A percentile compares a stretch with the other conserved stretches of the same genome.
Evolutionary conservation across 2,888 invertebrate genomes (phyloP).

Genomic region (Tubulanus polymorphus): DNA sequence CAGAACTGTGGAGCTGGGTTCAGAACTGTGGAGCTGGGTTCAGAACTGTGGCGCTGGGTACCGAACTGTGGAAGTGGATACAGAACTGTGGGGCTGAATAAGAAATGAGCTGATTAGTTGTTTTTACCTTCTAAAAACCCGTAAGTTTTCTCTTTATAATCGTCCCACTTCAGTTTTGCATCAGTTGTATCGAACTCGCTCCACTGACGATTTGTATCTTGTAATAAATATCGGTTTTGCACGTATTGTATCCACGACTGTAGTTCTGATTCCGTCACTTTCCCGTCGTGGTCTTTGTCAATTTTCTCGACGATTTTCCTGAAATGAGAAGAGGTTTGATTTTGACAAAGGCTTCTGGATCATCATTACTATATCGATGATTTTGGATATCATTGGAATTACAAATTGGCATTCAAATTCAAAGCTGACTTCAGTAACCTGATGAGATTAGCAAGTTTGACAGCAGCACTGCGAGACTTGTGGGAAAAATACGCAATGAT

Average conservation of each 20-base stretch:
- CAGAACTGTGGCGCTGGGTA: background rate
- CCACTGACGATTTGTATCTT: constrained; percentile 93
- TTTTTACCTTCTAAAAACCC: constrained; percentile 65
- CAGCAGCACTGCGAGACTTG: too few species aligned
- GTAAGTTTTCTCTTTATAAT: constrained; percentile 74
- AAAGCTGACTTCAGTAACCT: too few species aligned
- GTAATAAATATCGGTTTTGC: constrained; percentile 84
- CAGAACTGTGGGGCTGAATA: background rate
- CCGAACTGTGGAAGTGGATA: background rate
- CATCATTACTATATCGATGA: too few species aligned
- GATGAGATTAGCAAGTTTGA: too few species aligned
- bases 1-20: background rate
- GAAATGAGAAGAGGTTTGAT: constrained; percentile 45
- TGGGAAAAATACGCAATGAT: too few species aligned
- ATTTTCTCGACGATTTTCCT: constrained; percentile 91
- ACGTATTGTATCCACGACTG: constrained; percentile 95
- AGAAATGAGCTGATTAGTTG: too few species aligned
- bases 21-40: background rate
- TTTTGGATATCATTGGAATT: too few species aligned
- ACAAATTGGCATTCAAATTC: too few species aligned
- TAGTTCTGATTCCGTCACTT: constrained; percentile 73
- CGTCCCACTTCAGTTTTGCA: constrained; percentile 76
- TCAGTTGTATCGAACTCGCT: constrained; percentile 78
- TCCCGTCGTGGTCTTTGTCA: constrained; percentile 59
- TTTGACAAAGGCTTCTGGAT: too few species aligned